phyloP scores from a whole-genome alignment of 2,888 invertebrate species.

The Corythucha ciliata region DNA sequence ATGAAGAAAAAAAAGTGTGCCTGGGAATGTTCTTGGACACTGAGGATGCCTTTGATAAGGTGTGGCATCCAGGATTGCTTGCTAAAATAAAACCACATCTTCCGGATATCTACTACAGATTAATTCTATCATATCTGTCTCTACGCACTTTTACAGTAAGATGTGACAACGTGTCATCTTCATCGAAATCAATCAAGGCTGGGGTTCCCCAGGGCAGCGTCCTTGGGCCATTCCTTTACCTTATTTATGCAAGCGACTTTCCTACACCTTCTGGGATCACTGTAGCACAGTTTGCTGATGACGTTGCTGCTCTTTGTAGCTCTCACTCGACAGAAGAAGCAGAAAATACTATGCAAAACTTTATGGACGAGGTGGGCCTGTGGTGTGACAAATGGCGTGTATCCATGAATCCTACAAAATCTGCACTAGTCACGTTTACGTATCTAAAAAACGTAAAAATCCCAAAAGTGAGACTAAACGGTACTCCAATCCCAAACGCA shows the following conservation, averaged over 20 bases:
- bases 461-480: slow-evolving; percentile 1
- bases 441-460: slow-evolving; percentile 5
- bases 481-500: slow-evolving; percentile 3
- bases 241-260: too few species aligned
- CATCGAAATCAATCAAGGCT: not conserved
- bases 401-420: slow-evolving; percentile 11
- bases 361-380: slow-evolving; percentile 5
- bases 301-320: too few species aligned
- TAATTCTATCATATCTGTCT: not conserved
- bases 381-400: slow-evolving; percentile 10
- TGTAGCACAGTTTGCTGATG: too few species aligned
- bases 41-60: not conserved
- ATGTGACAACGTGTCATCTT: not conserved
- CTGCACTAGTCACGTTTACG: slow-evolving; percentile 12
- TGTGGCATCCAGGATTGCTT: not conserved
- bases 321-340: too few species aligned
- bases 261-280: too few species aligned
- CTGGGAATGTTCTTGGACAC: slow-evolving; percentile 1
- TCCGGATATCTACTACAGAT: slow-evolving; percentile 3
- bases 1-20: not conserved
- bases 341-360: not conserved
- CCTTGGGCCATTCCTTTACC: not conserved
- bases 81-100: not conserved
- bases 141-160: not conserved
- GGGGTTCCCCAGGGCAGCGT: slow-evolving; percentile 5